These are phyloP conservation scores for Ceratina calcarata DNA, from an alignment of 1,140 invertebrate genomes.

Conservation along the genomic window DNA sequence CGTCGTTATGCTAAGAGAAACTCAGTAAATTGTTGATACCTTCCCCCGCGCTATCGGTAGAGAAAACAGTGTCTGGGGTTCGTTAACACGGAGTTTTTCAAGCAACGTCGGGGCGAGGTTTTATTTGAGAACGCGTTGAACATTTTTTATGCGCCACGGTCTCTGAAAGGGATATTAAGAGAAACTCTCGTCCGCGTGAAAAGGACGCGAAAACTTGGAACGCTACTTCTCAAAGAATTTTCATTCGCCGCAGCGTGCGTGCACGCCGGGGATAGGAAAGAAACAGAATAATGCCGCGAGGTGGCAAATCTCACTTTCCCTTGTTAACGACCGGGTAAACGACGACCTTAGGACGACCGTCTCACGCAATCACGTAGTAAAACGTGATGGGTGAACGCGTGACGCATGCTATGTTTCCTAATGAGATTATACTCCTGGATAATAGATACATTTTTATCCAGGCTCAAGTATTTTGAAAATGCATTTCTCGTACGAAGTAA, in stretches of 20 bases:
- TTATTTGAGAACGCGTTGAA: not conserved
- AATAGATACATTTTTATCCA: no score
- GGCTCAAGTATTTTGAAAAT: no score
- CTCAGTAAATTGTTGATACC: no score
- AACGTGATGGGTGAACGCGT: not conserved
- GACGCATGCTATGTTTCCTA: not conserved
- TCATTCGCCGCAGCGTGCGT: not conserved
- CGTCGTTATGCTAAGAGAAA: not conserved
- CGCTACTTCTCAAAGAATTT: not conserved
- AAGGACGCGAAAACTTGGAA: not conserved
- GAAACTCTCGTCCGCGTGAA: not conserved
- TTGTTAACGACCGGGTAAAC: slow-evolving; percentile 4
- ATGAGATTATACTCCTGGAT: no score
- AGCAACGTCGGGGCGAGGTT: not conserved
- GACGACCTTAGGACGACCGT: not conserved
- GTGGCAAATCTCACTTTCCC: slow-evolving; percentile 5
- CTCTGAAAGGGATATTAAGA: slow-evolving; percentile 6
- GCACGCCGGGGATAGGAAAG: no score
- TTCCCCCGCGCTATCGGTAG: not conserved
- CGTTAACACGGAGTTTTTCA: not conserved
- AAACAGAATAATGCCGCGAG: not conserved
- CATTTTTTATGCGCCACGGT: not conserved
- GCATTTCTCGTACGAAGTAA: no score
- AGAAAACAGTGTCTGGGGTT: not conserved
- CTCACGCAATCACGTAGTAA: not conserved